Conservation (phyloP, 2,797 vertebrate genomes). For the Eremophila alpestris region DNA sequence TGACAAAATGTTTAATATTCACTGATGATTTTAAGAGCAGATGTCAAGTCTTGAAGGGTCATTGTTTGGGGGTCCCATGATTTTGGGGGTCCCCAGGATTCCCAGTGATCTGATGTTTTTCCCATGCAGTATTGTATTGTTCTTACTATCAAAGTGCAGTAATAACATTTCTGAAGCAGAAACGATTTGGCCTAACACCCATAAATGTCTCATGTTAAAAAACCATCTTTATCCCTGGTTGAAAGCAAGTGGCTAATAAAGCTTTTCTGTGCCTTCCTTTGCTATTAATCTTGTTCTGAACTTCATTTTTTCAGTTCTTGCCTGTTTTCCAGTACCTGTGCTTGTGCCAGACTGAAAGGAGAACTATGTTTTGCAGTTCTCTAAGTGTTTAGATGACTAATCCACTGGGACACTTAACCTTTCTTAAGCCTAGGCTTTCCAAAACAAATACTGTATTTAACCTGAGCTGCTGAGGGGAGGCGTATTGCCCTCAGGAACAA, state of each 20-base stretch:
- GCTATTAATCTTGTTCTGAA: neutral
- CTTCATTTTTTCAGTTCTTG: neutral
- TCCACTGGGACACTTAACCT: neutral
- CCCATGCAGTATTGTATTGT: neutral
- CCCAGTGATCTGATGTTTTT: neutral
- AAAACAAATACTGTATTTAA: conserved; percentile 14
- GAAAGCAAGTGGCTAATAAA: neutral
- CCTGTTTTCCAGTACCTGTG: neutral
- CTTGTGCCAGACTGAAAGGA: neutral
- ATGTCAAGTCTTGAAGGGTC: neutral
- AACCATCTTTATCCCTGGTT: neutral
- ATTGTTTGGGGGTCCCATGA: neutral
- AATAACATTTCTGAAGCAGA: neutral
- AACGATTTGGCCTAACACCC: neutral
- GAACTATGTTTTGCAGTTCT: neutral
- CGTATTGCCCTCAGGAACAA: neutral
- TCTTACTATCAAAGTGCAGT: neutral
- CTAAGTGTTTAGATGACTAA: neutral
- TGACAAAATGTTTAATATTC: neutral
- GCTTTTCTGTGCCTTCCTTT: neutral
- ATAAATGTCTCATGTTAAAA: neutral
- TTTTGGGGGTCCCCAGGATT: neutral
- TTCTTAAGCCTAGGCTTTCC: conserved; percentile 1
- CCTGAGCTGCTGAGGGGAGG: neutral
- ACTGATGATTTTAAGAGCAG: neutral